Evolutionary conservation across 2,888 invertebrate species (phyloP), one percentile per base, ranked within the genome.

Genomic region (Artemia sinica): DNA sequence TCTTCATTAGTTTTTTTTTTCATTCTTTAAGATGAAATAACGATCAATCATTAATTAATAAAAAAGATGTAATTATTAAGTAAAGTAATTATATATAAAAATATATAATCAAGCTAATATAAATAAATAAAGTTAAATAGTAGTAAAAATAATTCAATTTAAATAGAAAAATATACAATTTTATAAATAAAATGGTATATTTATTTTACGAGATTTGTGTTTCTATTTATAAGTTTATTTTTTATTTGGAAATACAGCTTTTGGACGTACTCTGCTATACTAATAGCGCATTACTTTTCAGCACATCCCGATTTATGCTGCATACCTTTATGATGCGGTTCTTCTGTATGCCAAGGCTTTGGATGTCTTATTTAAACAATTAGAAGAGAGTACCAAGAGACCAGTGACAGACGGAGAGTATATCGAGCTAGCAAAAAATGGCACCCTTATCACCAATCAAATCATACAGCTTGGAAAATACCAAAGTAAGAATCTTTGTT

Each of bases 241-340:
- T 63, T 66, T 63, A 52, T 65, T 65, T 66, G 63, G 49, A 50
- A 67, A n/a, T 50, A 10, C 50, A 52, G 8, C 41, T 71, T 63
- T 63, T n/a, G 67, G 70, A 66, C 13, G 18, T 18, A 66, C n/a
- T 18, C 12, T 14, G 13, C 28, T 12, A n/a, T 66, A 66, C n/a
- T n/a, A 12, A 49, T 13, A 69, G 67, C 71, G 70, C 72, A 71
- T 74, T 70, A 73, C 74, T 71, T 82, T 84, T 72, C 81, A 90
- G 88, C 88, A 86, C 77, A 87, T 92, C 66, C 87, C 89, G 63
- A 88, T 93, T 73, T 91, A 91, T 77, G 95, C 95, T 70, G 92
- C 91, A 65, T 92, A 95, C 79, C 82, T 93, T 73, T 96, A 95
- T 78, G 96, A 97, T 80, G 91, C 96, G 1, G 89, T 96, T 58